Evolutionary conservation across 1,140 invertebrate genomes (phyloP).

Genomic region (Drosophila asahinai): DNA sequence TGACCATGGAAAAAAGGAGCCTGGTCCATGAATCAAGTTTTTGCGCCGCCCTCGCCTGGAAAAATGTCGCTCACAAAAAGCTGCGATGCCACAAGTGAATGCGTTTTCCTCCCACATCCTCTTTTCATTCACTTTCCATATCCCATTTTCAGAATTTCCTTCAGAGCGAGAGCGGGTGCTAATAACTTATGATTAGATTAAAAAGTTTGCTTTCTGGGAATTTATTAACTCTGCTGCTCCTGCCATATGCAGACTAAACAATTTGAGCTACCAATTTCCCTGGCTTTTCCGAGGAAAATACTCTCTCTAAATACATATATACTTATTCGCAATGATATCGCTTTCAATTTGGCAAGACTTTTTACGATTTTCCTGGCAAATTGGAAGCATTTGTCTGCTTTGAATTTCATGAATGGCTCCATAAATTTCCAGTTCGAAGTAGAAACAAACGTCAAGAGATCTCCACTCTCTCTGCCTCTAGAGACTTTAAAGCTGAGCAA

Average conservation of each 20-base stretch:
- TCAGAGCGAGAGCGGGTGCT: constrained; percentile 37
- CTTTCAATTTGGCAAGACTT: constrained; percentile 11
- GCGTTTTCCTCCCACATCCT: constrained; percentile 19
- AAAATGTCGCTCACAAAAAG: constrained; percentile 6
- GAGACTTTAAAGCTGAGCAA: constrained; percentile 10
- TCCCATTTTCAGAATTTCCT: constrained; percentile 13
- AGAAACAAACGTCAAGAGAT: background rate
- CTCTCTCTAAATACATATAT: background rate
- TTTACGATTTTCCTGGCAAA: constrained; percentile 8
- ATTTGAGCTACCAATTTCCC: constrained; percentile 9
- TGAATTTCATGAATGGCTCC: constrained; percentile 5
- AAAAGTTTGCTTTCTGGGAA: constrained; percentile 59
- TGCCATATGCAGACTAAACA: constrained; percentile 24
- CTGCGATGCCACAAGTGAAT: constrained; percentile 33
- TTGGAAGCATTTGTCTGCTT: constrained; percentile 13
- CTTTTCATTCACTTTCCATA: constrained; percentile 1
- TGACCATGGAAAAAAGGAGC: constrained; percentile 53
- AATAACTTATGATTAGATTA: constrained; percentile 75
- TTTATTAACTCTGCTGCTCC: constrained; percentile 45
- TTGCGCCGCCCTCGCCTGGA: constrained; percentile 7
- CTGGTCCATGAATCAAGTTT: constrained; percentile 72
- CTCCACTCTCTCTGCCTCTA: background rate
- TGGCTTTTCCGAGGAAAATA: background rate
- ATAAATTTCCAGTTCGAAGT: constrained; percentile 11
- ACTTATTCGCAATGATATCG: constrained; percentile 12